These are phyloP conservation scores for Torymus tubicola DNA, from an alignment of 2,888 invertebrate species.

Conservation along the genomic window DNA sequence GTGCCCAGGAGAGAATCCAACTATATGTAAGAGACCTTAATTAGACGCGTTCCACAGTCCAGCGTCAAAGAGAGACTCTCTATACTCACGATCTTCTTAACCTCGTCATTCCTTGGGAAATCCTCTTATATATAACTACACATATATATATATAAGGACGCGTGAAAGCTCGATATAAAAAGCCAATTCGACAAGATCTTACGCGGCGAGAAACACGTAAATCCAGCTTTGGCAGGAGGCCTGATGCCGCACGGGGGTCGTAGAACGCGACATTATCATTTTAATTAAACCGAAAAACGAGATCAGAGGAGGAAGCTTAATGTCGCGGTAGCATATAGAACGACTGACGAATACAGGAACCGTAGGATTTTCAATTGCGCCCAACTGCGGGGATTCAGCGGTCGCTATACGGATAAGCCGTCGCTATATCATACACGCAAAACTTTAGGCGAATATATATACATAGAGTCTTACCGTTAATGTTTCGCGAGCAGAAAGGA, in stretches of 20 bases:
- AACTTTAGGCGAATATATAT: no score
- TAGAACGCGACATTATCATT: constrained; percentile 16
- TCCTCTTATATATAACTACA: constrained; percentile 19
- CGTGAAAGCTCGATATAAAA: constrained; percentile 18
- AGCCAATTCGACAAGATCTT: constrained; percentile 32
- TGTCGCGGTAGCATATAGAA: not conserved
- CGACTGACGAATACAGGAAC: not conserved
- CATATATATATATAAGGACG: not conserved
- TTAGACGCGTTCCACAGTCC: not conserved
- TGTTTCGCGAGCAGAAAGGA: no score
- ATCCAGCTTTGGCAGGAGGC: not conserved
- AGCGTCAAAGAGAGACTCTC: not conserved
- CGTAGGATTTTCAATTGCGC: no score
- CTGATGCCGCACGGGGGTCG: no score
- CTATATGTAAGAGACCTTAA: no score
- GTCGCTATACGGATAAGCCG: no score
- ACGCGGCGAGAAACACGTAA: not conserved
- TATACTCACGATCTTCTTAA: not conserved
- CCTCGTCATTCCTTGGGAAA: constrained; percentile 2
- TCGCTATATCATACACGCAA: no score
- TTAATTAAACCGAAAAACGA: constrained; percentile 17
- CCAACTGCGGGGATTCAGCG: no score
- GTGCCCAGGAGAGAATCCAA: no score
- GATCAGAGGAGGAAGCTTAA: not conserved
- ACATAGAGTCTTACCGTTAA: no score